These are phyloP conservation scores for Coregonus sp. DNA, from an alignment of 2,797 vertebrate genomes.

Conservation along the genomic window DNA sequence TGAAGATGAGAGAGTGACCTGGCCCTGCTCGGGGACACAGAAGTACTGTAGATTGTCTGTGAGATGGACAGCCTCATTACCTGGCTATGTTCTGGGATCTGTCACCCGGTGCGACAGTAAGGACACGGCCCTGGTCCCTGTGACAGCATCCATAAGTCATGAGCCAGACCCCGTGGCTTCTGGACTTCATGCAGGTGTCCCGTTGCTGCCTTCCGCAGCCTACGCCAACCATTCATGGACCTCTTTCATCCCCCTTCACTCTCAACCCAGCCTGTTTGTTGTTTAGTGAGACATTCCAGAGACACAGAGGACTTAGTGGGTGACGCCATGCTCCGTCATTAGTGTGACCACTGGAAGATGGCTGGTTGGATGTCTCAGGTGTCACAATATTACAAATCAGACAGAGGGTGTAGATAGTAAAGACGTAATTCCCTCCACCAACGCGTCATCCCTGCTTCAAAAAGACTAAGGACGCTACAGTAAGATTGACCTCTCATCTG, in stretches of 20 bases:
- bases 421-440: background rate
- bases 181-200: slow-evolving; percentile 65
- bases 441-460: no score
- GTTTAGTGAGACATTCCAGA: slow-evolving; percentile 56
- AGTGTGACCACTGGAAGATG: slow-evolving; percentile 36
- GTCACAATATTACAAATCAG: slow-evolving; percentile 45
- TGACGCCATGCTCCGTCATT: slow-evolving; percentile 41
- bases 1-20: background rate
- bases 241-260: slow-evolving; percentile 41
- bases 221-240: slow-evolving; percentile 49
- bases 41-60: slow-evolving; percentile 22
- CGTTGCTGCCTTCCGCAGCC: slow-evolving; percentile 39
- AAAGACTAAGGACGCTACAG: no score
- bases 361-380: slow-evolving; percentile 34
- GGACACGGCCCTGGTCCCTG: slow-evolving; percentile 60
- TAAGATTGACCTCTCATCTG: no score
- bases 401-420: slow-evolving; percentile 45
- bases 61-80: slow-evolving; percentile 41
- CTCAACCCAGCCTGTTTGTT: slow-evolving; percentile 56
- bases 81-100: slow-evolving; percentile 66
- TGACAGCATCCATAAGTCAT: slow-evolving; percentile 76
- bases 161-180: slow-evolving; percentile 47
- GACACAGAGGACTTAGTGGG: slow-evolving; percentile 48
- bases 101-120: slow-evolving; percentile 59
- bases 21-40: slow-evolving; percentile 22